Conservation (phyloP, 2,797 vertebrate species). For the Tenualosa ilisha region DNA sequence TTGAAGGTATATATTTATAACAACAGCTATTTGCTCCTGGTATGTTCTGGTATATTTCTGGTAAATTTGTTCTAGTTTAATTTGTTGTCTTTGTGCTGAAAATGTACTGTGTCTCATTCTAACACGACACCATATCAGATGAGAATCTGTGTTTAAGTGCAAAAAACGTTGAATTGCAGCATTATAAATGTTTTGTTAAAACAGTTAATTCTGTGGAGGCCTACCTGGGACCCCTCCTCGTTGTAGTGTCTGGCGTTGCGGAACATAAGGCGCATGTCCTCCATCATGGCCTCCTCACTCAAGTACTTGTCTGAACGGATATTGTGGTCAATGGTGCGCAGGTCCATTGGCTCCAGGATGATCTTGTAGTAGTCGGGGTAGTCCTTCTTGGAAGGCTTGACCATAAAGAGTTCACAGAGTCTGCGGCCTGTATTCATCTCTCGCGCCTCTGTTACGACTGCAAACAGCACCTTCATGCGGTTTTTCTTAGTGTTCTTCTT, state of each 20-base stretch:
- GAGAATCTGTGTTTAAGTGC: neutral
- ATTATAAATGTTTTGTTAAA: neutral
- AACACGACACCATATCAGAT: neutral
- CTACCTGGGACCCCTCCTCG: constrained; percentile 95
- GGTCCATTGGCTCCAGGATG: constrained; percentile 96
- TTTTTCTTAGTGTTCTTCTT: constrained; percentile 97
- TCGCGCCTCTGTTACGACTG: constrained; percentile 86
- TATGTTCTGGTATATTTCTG: neutral
- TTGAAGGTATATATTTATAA: neutral
- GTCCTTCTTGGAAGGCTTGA: constrained; percentile 98
- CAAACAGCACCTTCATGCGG: constrained; percentile 91
- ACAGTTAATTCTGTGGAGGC: constrained; percentile 1
- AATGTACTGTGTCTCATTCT: neutral
- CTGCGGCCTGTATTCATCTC: constrained; percentile 85
- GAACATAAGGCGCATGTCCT: constrained; percentile 97
- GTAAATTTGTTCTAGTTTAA: neutral
- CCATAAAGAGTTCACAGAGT: constrained; percentile 95
- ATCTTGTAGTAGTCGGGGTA: constrained; percentile 99
- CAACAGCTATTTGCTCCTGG: neutral
- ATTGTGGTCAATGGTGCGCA: constrained; percentile 94
- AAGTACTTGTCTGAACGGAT: constrained; percentile 92
- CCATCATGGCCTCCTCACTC: constrained; percentile 90
- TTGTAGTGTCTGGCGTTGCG: constrained; percentile 98
- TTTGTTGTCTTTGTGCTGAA: too few species aligned
- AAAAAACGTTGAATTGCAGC: neutral